Evolutionary conservation across 2,888 invertebrate genomes (phyloP).

Genomic region (Phengaris alcon): DNA sequence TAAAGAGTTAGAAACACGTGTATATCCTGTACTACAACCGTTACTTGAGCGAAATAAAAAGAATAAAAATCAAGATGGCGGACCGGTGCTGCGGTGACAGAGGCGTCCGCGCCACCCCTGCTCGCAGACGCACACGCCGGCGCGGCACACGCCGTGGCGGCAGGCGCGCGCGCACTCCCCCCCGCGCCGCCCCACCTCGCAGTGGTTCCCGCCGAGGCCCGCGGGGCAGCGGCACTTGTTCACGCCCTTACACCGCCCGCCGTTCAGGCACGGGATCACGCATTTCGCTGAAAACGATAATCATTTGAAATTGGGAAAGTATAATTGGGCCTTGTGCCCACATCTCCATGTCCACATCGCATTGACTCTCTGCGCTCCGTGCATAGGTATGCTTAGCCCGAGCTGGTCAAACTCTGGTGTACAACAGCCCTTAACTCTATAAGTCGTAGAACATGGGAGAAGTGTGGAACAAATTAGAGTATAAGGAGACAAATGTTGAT

Average conservation of each 20-base stretch:
- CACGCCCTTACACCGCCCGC: constrained; percentile 92
- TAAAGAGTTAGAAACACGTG: no score
- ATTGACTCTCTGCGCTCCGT: no score
- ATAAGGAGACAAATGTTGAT: no score
- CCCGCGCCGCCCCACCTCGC: constrained; percentile 90
- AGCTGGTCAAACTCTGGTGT: no score
- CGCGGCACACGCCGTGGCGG: constrained; percentile 87
- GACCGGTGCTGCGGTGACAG: constrained; percentile 83
- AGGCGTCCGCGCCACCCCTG: constrained; percentile 90
- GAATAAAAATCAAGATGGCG: background rate
- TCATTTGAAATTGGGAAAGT: background rate
- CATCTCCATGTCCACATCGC: no score
- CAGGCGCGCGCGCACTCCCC: constrained; percentile 87
- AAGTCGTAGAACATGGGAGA: no score
- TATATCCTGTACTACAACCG: no score
- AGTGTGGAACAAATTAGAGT: no score
- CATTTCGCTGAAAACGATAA: constrained; percentile 83
- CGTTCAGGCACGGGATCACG: constrained; percentile 93
- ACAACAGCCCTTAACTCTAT: no score
- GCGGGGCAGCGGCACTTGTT: constrained; percentile 93
- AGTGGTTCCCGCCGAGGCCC: constrained; percentile 92
- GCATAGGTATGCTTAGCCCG: no score
- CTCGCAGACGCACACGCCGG: constrained; percentile 87
- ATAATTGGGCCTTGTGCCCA: no score
- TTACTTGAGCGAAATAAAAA: background rate